Base-by-base conservation (phyloP, 2,888 invertebrate genomes). In the Amphipyra berbera region DNA sequence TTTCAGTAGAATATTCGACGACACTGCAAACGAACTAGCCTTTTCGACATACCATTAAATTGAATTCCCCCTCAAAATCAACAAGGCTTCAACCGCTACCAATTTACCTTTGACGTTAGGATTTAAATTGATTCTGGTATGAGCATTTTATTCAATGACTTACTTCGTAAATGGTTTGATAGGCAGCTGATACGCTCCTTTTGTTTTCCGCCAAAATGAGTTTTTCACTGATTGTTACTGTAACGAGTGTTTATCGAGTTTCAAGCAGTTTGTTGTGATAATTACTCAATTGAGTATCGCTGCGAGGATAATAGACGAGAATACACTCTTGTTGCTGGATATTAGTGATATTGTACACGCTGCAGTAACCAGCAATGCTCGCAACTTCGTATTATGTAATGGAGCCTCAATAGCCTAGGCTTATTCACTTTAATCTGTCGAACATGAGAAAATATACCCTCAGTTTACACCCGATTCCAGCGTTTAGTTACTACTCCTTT, bases 401-500 rank as follows among this genome's bases (percentile, higher is more conserved):
- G 35, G 52, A 67, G 44, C 52, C 52, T 46, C 47, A 63, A 61
- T 46, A 54, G 54, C 54, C 58, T 70, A 73, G 78, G 78, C 78
- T 79, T 63, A 73, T 73, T 55, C 63, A 74, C 68, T 77, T 73
- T 82, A 80, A 76, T 82, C 78, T 73, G 73, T 82, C 80, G 78
- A 82, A 82, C 75, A 82, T 73, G 78, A 78, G 79, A 74, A 79
- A 79, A 78, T 76, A 78, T 73, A 70, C 68, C 50, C 69, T 47
- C 52, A 72, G 73, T 73, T 82, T 73, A 56, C 63, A 70, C 61
- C 53, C 64, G 48, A 73, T 68, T 70, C 62, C 47, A 59, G 62
- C 66, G 57, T 68, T 75, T 56, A 68, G 67, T 61, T 59, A 71
- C 60, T 30, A 42, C 49, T 71, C 61, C 54, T 73, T 76, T 75